Evolutionary conservation across 1,140 invertebrate genomes (phyloP).

Genomic region (Macrosteles quadrilineatus): DNA sequence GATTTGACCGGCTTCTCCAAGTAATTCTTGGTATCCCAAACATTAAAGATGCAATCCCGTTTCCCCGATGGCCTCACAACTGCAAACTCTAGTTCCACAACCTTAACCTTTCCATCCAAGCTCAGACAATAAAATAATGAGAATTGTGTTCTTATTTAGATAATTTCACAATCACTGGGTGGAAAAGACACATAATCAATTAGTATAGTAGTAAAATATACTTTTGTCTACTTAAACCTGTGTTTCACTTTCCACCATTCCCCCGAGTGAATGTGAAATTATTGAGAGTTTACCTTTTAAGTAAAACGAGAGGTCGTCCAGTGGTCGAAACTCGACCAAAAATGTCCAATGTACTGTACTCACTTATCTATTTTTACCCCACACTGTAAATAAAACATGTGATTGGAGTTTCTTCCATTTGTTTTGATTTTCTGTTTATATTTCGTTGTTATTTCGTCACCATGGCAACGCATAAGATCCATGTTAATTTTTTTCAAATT

Average conservation of each 20-base stretch:
- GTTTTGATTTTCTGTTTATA: too few relatives aligned
- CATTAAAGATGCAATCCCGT: conserved; percentile 94
- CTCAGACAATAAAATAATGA: not conserved
- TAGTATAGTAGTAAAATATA: conserved; percentile 41
- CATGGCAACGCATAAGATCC: too few relatives aligned
- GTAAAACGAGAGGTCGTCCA: too few relatives aligned
- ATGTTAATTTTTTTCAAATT: too few relatives aligned
- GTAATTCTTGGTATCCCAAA: conserved; percentile 76
- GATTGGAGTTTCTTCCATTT: too few relatives aligned
- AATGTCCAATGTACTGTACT: too few relatives aligned
- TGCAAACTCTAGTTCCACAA: conserved; percentile 71
- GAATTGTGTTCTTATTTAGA: conserved; percentile 1
- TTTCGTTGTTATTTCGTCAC: too few relatives aligned
- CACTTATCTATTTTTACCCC: too few relatives aligned
- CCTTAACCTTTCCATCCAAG: not conserved
- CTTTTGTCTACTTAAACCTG: not conserved
- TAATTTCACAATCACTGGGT: conserved; percentile 28
- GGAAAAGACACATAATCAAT: conserved; percentile 45
- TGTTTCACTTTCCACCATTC: not conserved
- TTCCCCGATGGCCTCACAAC: conserved; percentile 90
- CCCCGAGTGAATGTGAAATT: conserved; percentile 20
- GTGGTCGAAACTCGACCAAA: too few relatives aligned
- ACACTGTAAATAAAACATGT: too few relatives aligned
- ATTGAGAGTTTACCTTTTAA: too few relatives aligned
- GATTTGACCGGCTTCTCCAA: conserved; percentile 91